Evolutionary conservation across 2,888 invertebrate genomes (phyloP).

Genomic region (Acronicta psi): DNA sequence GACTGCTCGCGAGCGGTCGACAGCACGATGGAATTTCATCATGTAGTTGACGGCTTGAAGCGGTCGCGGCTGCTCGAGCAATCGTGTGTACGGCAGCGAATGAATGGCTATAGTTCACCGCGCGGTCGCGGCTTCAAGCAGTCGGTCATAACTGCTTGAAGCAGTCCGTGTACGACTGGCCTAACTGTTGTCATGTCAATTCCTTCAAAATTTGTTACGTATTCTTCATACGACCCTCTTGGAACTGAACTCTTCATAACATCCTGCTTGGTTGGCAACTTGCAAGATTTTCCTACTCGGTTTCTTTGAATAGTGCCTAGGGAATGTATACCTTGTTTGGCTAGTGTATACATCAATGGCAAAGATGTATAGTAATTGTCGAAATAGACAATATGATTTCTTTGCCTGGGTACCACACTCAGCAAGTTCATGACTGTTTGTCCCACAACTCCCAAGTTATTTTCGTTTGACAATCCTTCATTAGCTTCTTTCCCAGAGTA

Average conservation of each 20-base stretch:
- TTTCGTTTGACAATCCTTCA: constrained; percentile 12
- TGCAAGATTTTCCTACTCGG: constrained; percentile 40
- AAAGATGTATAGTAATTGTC: constrained; percentile 27
- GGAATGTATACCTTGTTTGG: constrained; percentile 32
- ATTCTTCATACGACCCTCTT: constrained; percentile 43
- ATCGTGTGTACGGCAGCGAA: too few relatives aligned
- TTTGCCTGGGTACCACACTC: too few relatives aligned
- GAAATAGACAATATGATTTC: constrained; percentile 19
- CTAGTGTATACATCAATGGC: constrained; percentile 22
- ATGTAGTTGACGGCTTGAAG: too few relatives aligned
- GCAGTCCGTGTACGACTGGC: too few relatives aligned
- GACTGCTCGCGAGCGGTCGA: too few relatives aligned
- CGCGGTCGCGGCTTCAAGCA: too few relatives aligned
- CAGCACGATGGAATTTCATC: too few relatives aligned
- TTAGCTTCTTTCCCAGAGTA: constrained; percentile 10
- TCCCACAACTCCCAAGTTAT: constrained; percentile 11
- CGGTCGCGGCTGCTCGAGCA: too few relatives aligned
- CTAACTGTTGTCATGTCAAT: constrained; percentile 32
- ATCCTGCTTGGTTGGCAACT: constrained; percentile 29
- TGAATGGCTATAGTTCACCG: too few relatives aligned
- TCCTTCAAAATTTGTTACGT: constrained; percentile 39
- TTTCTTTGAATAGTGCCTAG: constrained; percentile 44
- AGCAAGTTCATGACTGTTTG: constrained; percentile 3
- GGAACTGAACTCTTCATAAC: constrained; percentile 25
- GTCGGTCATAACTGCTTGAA: too few relatives aligned